phyloP scores from a whole-genome alignment of 2,888 invertebrate species.

The Iselma pallidipennis region DNA sequence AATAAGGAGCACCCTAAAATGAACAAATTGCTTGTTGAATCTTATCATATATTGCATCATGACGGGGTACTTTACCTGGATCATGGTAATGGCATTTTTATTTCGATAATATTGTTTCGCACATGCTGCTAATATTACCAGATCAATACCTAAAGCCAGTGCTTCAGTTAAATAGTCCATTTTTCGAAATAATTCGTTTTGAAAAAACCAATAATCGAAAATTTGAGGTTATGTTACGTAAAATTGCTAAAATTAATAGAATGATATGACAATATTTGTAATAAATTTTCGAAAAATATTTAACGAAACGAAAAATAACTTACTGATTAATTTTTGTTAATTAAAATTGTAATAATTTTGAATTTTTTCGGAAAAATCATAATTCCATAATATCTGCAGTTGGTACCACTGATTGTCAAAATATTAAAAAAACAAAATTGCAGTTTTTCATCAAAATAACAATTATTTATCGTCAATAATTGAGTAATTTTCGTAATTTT shows the following conservation, averaged over 20 bases:
- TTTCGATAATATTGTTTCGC: slow-evolving; percentile 75
- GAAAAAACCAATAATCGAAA: background rate
- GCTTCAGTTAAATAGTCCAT: slow-evolving; percentile 82
- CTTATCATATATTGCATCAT: slow-evolving; percentile 34
- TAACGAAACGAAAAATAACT: too few relatives aligned
- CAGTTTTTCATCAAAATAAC: too few relatives aligned
- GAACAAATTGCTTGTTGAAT: slow-evolving; percentile 17
- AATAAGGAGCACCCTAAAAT: slow-evolving; percentile 69
- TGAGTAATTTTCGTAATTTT: too few relatives aligned
- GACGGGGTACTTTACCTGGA: too few relatives aligned
- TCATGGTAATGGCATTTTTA: slow-evolving; percentile 69
- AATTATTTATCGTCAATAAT: too few relatives aligned
- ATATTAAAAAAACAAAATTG: too few relatives aligned
- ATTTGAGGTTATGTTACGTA: slow-evolving; percentile 1
- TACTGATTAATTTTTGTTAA: background rate
- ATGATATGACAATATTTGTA: background rate
- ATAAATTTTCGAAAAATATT: background rate
- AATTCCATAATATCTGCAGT: too few relatives aligned
- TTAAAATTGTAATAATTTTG: too few relatives aligned
- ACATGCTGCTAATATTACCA: slow-evolving; percentile 74
- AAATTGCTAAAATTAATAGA: background rate
- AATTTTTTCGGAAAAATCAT: too few relatives aligned
- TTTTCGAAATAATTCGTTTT: slow-evolving; percentile 27
- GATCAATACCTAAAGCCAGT: slow-evolving; percentile 73
- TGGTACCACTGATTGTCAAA: too few relatives aligned